Evolutionary conservation across 2,113 vertebrate species (phyloP), one percentile per base, ranked within the genome.

Genomic region (Phaethornis superciliosus): DNA sequence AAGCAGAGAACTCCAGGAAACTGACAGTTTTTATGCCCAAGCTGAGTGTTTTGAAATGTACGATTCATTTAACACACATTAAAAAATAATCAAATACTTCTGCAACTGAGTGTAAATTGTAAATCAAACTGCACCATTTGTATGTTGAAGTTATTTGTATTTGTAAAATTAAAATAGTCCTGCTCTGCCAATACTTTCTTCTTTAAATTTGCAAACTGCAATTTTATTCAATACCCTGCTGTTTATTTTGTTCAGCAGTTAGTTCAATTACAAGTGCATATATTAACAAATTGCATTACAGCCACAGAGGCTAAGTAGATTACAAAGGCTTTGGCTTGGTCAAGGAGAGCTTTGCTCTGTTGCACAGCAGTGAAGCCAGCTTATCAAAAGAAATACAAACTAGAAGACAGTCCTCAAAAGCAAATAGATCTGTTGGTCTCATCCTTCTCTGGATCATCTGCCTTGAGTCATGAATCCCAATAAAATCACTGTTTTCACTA

Each of bases 81-180:
- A 91, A 93, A 94, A 95, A 82, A 58, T 9, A 84, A 88, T 52
- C 30, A 95, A 95, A 85, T 69, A 33, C 60, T 89, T 93, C 81
- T 52, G 35, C 22, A 94, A 47, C 64, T 89, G 95, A 81, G 28
- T 27, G 52, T 81, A 91, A 96, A 96, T 58, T 46, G 21, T 52
- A 95, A 94, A 94, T 56, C 54, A 33, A 70, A 69, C 74, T 15
- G 26, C 26, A 92, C 22, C 54, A 95, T 28, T 87, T 84, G 59
- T 62, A 90, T 82, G 83, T 88, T 21, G 23, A 85, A 95, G 80
- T 35, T 83, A 63, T 18, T 6, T 51, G 10, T 46, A 95, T 79
- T 95, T 93, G 78, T 44, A 72, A 95, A 93, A 60, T 33, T 81
- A 91, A 97, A 95, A 89, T 30, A 91, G 58, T 20, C 28, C 64